A percentile compares a stretch with the other conserved stretches of the same genome.
Evolutionary conservation across 2,113 vertebrate genomes (phyloP).

Genomic region (Trogon surrucura): DNA sequence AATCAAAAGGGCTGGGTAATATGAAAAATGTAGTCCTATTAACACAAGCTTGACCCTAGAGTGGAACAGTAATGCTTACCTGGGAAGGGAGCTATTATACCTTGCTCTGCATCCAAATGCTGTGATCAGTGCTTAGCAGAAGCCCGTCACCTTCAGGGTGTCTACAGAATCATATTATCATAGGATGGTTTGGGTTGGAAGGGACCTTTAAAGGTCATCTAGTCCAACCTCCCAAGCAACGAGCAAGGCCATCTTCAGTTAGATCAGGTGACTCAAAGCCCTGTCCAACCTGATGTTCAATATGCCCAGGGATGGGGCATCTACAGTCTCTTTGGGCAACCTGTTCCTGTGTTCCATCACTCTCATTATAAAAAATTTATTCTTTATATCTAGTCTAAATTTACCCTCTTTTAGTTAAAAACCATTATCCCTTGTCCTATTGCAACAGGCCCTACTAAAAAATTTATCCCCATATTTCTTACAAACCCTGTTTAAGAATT

Average conservation of each 20-base stretch:
- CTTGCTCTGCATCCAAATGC: background rate
- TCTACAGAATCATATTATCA: background rate
- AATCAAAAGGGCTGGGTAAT: background rate
- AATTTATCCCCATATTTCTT: background rate
- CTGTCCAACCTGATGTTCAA: background rate
- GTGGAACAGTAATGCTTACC: background rate
- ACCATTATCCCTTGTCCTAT: background rate
- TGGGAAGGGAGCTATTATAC: background rate
- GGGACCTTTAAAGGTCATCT: background rate
- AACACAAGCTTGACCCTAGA: background rate
- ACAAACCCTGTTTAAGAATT: background rate
- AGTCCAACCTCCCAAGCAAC: background rate
- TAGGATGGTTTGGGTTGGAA: background rate
- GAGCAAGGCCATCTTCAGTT: background rate
- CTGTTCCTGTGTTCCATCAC: background rate
- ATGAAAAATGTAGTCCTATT: background rate
- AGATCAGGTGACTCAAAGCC: background rate
- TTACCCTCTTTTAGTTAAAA: background rate
- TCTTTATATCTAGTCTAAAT: background rate
- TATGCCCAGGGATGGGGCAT: too few relatives aligned
- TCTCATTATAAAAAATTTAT: background rate
- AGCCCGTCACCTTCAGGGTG: background rate
- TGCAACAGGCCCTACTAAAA: background rate
- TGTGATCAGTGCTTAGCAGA: background rate
- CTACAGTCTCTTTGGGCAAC: background rate